Evolutionary conservation across 2,797 vertebrate species (phyloP).

Genomic region (Malacoctenus gilli): DNA sequence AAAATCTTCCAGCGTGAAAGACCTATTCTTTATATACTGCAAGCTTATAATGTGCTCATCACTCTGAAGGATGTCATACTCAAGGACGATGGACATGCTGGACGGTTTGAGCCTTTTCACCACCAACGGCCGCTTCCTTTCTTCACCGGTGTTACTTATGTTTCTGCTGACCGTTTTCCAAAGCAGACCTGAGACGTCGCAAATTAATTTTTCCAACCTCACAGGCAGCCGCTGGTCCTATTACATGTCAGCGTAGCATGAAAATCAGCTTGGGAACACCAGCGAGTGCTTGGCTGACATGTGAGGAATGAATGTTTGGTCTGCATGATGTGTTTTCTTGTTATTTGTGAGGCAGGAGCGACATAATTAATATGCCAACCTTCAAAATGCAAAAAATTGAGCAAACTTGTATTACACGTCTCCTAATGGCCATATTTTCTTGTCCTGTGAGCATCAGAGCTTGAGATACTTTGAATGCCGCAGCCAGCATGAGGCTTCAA

Average conservation of each 20-base stretch:
- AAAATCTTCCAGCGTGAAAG: conserved; percentile 7
- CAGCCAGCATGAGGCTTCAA: neutral
- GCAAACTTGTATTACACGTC: conserved; percentile 14
- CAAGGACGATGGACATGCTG: neutral
- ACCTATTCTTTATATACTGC: conserved; percentile 2
- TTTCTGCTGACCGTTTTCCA: conserved; percentile 14
- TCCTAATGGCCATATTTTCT: conserved; percentile 14
- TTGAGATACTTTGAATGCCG: conserved; percentile 9
- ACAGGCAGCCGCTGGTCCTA: conserved; percentile 15
- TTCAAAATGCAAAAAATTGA: conserved; percentile 19
- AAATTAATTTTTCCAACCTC: conserved; percentile 30
- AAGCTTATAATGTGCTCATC: conserved; percentile 12
- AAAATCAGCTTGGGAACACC: conserved; percentile 14
- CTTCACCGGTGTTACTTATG: neutral
- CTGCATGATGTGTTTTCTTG: conserved; percentile 30
- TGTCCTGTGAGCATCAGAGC: conserved; percentile 9
- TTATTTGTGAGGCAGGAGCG: conserved; percentile 2
- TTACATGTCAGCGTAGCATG: conserved; percentile 31
- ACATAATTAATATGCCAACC: conserved; percentile 29
- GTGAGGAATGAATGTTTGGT: conserved; percentile 11
- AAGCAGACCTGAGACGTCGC: conserved; percentile 11
- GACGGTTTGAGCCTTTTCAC: conserved; percentile 11
- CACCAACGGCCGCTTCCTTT: no score
- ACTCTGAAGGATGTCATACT: conserved; percentile 8
- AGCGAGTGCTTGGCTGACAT: conserved; percentile 10